These are phyloP conservation scores for Tenthredo notha DNA, from an alignment of 2,888 invertebrate genomes.

Conservation along the genomic window DNA sequence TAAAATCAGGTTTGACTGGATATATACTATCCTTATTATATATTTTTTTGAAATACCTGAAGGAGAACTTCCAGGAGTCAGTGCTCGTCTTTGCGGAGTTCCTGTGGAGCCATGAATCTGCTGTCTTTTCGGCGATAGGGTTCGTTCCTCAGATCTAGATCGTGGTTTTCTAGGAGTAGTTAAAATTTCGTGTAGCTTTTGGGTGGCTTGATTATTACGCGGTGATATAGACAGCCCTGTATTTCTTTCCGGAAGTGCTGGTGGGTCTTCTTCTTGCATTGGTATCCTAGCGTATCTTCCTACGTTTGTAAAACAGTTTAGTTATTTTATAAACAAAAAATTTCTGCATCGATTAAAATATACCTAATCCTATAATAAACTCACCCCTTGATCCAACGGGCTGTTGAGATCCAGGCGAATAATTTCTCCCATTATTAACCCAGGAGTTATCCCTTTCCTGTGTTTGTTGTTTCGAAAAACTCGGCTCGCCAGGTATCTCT, in stretches of 20 bases:
- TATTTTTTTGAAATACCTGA: conserved; percentile 64
- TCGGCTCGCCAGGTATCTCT: conserved; percentile 66
- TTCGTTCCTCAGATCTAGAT: conserved; percentile 73
- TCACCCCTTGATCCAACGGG: conserved; percentile 58
- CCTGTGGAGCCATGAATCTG: conserved; percentile 79
- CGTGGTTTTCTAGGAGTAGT: conserved; percentile 85
- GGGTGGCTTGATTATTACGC: conserved; percentile 85
- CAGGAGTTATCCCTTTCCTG: conserved; percentile 61
- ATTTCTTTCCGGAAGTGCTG: conserved; percentile 74
- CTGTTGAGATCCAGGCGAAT: conserved; percentile 16
- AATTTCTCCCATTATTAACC: conserved; percentile 52
- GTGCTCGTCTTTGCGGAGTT: conserved; percentile 79
- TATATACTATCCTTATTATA: neutral
- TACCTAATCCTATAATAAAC: neutral
- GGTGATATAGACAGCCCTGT: conserved; percentile 71
- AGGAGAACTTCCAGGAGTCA: conserved; percentile 75
- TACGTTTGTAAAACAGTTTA: conserved; percentile 51
- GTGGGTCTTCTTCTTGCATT: conserved; percentile 74
- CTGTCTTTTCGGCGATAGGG: conserved; percentile 68
- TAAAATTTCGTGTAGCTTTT: conserved; percentile 87
- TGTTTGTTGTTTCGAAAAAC: conserved; percentile 55
- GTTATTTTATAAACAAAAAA: neutral
- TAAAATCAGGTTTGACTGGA: neutral
- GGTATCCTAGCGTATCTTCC: conserved; percentile 75
- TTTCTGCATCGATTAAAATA: neutral